These are phyloP conservation scores for Anaspis maculata DNA, from an alignment of 2,888 invertebrate species.

Conservation along the genomic window DNA sequence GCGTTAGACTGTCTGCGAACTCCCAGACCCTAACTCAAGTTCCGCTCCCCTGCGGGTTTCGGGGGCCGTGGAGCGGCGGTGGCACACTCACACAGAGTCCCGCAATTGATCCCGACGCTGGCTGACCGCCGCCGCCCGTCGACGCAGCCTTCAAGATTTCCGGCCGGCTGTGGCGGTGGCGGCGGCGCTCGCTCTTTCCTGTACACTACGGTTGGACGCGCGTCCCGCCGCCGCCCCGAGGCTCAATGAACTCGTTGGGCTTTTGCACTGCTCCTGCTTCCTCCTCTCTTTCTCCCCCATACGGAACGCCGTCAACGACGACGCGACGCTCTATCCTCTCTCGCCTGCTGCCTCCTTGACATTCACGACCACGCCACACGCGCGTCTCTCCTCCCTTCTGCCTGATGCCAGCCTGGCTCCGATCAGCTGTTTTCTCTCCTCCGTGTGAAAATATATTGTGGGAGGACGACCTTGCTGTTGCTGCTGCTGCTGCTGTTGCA, in stretches of 20 bases:
- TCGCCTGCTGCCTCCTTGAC: slow-evolving; percentile 20
- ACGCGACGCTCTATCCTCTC: too few relatives aligned
- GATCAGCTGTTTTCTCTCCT: slow-evolving; percentile 21
- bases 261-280: slow-evolving; percentile 7
- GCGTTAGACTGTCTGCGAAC: too few relatives aligned
- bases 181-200: slow-evolving; percentile 8
- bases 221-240: slow-evolving; percentile 15
- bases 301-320: too few relatives aligned
- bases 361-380: slow-evolving; percentile 22
- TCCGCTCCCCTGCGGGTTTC: too few relatives aligned
- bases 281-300: slow-evolving; percentile 3
- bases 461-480: slow-evolving; percentile 27
- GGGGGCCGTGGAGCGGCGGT: too few relatives aligned
- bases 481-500: too few relatives aligned
- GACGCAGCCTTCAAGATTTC: slow-evolving; percentile 20
- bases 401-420: slow-evolving; percentile 7
- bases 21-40: too few relatives aligned
- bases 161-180: too few relatives aligned
- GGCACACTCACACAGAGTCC: too few relatives aligned
- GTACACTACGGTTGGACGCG: too few relatives aligned
- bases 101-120: slow-evolving; percentile 21
- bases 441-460: slow-evolving; percentile 23
- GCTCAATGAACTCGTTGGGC: slow-evolving; percentile 11
- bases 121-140: too few relatives aligned
- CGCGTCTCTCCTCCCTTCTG: slow-evolving; percentile 8